phyloP scores from a whole-genome alignment of 2,888 invertebrate species.

The Drosophila limbata region DNA sequence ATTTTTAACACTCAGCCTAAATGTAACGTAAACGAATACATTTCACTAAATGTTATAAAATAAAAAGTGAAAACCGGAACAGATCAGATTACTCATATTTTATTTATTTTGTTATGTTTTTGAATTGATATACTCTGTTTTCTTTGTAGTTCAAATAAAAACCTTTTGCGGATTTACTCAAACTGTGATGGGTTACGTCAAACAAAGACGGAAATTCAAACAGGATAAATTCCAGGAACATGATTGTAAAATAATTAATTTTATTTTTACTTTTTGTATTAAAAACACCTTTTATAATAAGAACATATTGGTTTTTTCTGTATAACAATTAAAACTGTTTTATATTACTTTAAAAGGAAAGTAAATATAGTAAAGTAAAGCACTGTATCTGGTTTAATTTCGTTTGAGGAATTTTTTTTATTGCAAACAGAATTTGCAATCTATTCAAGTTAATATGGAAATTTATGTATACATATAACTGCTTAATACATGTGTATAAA shows the following conservation, averaged over 20 bases:
- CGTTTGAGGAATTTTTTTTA: background rate
- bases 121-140: no score
- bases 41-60: no score
- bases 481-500: no score
- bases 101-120: no score
- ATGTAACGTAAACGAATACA: no score
- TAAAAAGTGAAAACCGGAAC: no score
- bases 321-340: background rate
- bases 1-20: no score
- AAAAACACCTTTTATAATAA: background rate
- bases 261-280: background rate
- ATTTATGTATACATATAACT: no score
- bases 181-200: background rate
- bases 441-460: no score
- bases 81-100: no score
- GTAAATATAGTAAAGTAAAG: background rate
- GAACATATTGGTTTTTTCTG: background rate
- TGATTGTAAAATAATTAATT: background rate
- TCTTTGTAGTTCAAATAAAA: background rate
- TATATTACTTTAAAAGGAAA: background rate
- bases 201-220: background rate
- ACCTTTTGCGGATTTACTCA: background rate
- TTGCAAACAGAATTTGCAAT: background rate
- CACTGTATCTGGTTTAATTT: background rate
- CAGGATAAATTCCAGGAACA: background rate